Evolutionary conservation across 1,140 invertebrate genomes (phyloP), one percentile per base, ranked within the genome.

Genomic region (Schlechtendalia chinensis): DNA sequence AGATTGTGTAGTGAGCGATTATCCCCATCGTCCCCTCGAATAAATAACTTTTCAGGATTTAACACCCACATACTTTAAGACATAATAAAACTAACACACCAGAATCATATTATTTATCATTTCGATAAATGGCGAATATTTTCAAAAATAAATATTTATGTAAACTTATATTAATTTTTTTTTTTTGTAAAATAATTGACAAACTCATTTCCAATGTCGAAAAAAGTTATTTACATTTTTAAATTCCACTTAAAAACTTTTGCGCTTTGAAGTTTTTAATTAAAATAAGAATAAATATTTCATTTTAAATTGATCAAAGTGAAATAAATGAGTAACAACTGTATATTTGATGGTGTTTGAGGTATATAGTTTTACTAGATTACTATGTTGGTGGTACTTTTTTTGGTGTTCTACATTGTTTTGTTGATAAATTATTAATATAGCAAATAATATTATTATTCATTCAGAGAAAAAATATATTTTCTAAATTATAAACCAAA

Each of bases 251-350:
- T 47, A 17, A 50, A 69, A 69, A 24, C 14, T 24, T 50, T 47
- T 50, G 14, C 24, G 3, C 5, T 50, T 39, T 50, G 17, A 47
- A 50, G 67, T 69, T 69, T 69, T 69, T 69, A 50, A 69, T 69
- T 69, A 69, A 69, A 50, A 10, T 24, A 50, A 69, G 14, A 50
- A 69, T 69, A 69, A 50, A 69, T 69, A 50, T 69, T 50, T 50
- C 22, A 50, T 69, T 50, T 67, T 69, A 50, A 69, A 74, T 32
- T 74, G 29, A 74, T 56, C 53, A 74, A 74, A 74, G 47, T 14
- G 5, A 74, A 29, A 56, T 29, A 17, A 74, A 72, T 17, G 22
- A 72, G 22, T 8, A 45, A 24, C n/a, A 77, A 53, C n/a, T 58
- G 10, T 1, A 3, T n/a, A 59, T 59, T 59, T 10, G 1, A 45